Evolutionary conservation across 2,113 vertebrate genomes (phyloP).

Genomic region (Anser cygnoides): DNA sequence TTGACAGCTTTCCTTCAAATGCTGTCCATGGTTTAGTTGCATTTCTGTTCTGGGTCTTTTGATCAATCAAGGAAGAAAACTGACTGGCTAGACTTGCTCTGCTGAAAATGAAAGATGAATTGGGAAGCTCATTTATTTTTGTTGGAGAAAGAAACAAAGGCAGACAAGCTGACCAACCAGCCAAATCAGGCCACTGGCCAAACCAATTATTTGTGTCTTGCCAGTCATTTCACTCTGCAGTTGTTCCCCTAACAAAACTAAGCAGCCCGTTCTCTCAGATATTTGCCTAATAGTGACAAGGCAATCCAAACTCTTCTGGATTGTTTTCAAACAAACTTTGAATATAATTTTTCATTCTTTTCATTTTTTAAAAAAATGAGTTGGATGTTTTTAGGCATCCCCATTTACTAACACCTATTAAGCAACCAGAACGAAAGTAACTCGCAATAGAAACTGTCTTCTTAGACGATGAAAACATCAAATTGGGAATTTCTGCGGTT

Average conservation of each 20-base stretch:
- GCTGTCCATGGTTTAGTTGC: background rate
- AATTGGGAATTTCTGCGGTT: slow-evolving; percentile 13
- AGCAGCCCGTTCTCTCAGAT: background rate
- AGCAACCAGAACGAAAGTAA: slow-evolving; percentile 25
- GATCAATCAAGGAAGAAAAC: slow-evolving; percentile 36
- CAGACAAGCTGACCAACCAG: slow-evolving; percentile 44
- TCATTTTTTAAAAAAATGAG: background rate
- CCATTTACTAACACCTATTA: background rate
- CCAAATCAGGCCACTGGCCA: slow-evolving; percentile 48
- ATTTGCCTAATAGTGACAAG: slow-evolving; percentile 6
- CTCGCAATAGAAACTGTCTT: slow-evolving; percentile 4
- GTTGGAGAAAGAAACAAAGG: slow-evolving; percentile 60
- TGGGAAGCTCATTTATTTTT: slow-evolving; percentile 46
- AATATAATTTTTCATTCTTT: background rate
- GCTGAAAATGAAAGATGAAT: slow-evolving; percentile 44
- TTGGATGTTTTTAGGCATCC: background rate
- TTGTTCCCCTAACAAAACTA: slow-evolving; percentile 26
- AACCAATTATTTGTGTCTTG: slow-evolving; percentile 65
- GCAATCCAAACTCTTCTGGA: slow-evolving; percentile 9
- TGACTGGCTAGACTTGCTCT: slow-evolving; percentile 16
- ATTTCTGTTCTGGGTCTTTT: slow-evolving; percentile 41
- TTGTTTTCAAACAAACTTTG: slow-evolving; percentile 5
- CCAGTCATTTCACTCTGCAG: slow-evolving; percentile 2
- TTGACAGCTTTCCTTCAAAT: slow-evolving; percentile 24
- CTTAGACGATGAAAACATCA: slow-evolving; percentile 18